Evolutionary conservation across 2,888 invertebrate genomes (phyloP).

Genomic region (Ptilodon capucinus): DNA sequence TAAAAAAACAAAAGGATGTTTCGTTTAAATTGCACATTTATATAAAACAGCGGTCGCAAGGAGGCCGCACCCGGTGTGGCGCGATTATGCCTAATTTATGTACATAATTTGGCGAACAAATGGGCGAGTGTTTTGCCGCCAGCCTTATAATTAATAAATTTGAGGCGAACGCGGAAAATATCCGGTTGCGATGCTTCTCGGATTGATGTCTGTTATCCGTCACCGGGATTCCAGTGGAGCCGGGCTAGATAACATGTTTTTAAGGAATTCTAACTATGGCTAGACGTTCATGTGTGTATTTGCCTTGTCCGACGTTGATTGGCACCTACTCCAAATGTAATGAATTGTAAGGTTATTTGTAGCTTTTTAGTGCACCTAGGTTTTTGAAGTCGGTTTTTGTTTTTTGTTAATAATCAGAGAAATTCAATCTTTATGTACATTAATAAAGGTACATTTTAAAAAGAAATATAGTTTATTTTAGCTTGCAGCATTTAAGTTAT

Average conservation of each 20-base stretch:
- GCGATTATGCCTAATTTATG: slow-evolving; percentile 53
- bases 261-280: no score
- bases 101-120: slow-evolving; percentile 51
- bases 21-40: slow-evolving; percentile 31
- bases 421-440: no score
- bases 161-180: slow-evolving; percentile 16
- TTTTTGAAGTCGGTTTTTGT: no score
- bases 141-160: slow-evolving; percentile 42
- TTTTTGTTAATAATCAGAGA: no score
- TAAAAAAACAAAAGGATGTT: slow-evolving; percentile 25
- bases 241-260: background rate
- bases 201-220: slow-evolving; percentile 3
- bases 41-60: slow-evolving; percentile 20
- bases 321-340: no score
- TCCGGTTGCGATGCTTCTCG: slow-evolving; percentile 9
- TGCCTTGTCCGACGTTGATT: no score
- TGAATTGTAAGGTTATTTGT: no score
- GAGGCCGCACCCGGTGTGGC: slow-evolving; percentile 24
- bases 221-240: background rate
- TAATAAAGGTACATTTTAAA: no score
- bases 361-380: no score
- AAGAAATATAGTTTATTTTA: no score
- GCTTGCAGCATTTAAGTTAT: no score
- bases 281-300: no score
- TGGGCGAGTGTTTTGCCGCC: slow-evolving; percentile 38